Evolutionary conservation across 2,888 invertebrate species (phyloP).

Genomic region (Eupithecia centaureata): DNA sequence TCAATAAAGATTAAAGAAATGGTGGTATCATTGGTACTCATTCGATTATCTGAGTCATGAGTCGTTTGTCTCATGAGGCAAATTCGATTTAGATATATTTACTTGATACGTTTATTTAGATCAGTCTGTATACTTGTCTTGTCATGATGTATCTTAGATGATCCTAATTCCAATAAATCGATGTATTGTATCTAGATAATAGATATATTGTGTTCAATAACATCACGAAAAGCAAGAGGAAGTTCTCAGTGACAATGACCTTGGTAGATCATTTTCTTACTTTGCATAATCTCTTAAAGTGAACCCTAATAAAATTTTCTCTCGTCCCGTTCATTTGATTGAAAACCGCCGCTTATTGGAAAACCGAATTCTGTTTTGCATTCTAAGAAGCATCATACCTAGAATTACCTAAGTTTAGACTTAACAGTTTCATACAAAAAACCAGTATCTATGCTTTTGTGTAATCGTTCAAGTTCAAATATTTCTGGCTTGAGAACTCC

Average conservation of each 20-base stretch:
- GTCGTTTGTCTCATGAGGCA: too few relatives aligned
- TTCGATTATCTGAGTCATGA: background rate
- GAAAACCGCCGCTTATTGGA: conserved; percentile 7
- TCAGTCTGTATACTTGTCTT: background rate
- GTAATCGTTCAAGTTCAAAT: background rate
- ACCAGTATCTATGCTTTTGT: background rate
- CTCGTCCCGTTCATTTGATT: conserved; percentile 11
- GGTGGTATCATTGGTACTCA: background rate
- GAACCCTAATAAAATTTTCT: conserved; percentile 9
- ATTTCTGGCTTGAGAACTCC: background rate
- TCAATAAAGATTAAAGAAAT: background rate
- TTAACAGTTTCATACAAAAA: background rate
- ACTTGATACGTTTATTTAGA: background rate
- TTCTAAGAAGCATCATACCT: conserved; percentile 4
- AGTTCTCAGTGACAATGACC: background rate
- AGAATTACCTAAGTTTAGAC: background rate
- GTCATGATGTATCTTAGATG: conserved; percentile 5
- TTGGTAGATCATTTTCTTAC: background rate
- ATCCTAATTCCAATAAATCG: conserved; percentile 18
- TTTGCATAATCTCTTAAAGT: conserved; percentile 3
- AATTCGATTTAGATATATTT: background rate
- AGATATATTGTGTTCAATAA: conserved; percentile 22
- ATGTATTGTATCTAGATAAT: conserved; percentile 12
- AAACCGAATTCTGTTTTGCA: conserved; percentile 17
- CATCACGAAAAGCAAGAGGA: background rate